phyloP scores from a whole-genome alignment of 2,888 invertebrate genomes.

The Thysanoteuthis rhombus region DNA sequence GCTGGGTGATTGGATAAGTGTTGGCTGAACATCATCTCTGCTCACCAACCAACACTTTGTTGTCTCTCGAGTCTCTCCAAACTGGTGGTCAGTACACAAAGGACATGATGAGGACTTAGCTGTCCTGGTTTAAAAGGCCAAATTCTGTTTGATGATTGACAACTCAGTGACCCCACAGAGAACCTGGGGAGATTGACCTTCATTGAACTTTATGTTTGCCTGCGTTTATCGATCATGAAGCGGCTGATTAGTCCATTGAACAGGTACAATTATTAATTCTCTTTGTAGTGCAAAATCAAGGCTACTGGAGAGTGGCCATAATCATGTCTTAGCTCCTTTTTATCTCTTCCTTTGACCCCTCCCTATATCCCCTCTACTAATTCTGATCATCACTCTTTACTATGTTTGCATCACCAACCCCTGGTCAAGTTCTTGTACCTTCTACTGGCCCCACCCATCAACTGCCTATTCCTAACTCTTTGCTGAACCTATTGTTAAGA shows the following conservation, averaged over 20 bases:
- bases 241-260: neutral
- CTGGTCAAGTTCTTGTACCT: too few relatives aligned
- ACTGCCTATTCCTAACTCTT: too few relatives aligned
- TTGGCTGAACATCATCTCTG: neutral
- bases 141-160: neutral
- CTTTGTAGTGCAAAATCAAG: neutral
- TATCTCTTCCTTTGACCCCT: neutral
- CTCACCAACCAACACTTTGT: neutral
- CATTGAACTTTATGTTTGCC: neutral
- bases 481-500: too few relatives aligned
- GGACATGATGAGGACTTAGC: neutral
- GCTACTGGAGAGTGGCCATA: neutral
- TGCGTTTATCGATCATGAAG: neutral
- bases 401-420: too few relatives aligned
- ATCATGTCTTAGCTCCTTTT: neutral
- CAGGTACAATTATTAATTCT: neutral
- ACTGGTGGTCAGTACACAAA: neutral
- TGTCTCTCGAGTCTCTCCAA: neutral
- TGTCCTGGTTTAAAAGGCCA: neutral
- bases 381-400: too few relatives aligned
- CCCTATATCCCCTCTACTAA: too few relatives aligned
- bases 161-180: neutral
- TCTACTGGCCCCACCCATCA: too few relatives aligned
- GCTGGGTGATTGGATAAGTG: neutral
- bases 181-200: neutral